Percentiles rank a stretch among this genome's conserved stretches.
These are phyloP conservation scores for Myotis findleyi DNA, from an alignment of 2,797 vertebrate genomes.

Conservation along the genomic window DNA sequence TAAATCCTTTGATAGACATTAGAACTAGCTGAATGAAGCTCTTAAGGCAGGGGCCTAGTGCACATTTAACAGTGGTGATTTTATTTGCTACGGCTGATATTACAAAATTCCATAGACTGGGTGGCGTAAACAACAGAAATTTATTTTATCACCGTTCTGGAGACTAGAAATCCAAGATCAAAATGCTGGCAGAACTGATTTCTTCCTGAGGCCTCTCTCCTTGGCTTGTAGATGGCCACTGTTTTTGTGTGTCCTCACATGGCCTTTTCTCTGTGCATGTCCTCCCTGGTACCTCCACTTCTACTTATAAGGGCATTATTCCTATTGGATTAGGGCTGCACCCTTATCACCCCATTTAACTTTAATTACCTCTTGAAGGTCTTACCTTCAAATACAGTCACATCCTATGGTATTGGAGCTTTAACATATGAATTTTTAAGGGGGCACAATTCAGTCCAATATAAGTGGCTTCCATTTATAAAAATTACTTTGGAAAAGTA, in stretches of 20 bases:
- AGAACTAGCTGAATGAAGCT: slow-evolving; percentile 6
- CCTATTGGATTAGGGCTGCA: not conserved
- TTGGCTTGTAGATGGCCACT: not conserved
- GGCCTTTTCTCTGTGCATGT: not conserved
- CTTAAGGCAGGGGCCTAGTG: not conserved
- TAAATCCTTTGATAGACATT: not conserved
- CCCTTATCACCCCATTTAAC: not conserved
- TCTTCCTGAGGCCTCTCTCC: not conserved
- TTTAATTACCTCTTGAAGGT: not conserved
- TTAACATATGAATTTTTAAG: not conserved
- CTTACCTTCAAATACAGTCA: not conserved
- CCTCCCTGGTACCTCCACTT: not conserved
- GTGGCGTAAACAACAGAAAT: not conserved
- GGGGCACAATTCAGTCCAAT: not conserved
- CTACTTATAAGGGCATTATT: not conserved
- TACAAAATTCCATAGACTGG: not conserved
- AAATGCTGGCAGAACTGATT: not conserved
- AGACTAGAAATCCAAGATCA: slow-evolving; percentile 9
- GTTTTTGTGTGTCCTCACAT: not conserved
- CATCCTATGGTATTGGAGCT: not conserved
- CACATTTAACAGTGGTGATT: slow-evolving; percentile 5
- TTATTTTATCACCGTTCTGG: not conserved
- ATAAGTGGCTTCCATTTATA: not conserved
- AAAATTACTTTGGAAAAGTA: slow-evolving; percentile 34
- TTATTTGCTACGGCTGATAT: not conserved